Percentiles rank a stretch among this genome's conserved stretches.
Evolutionary conservation across 1,140 invertebrate genomes (phyloP).

Genomic region (Oedothorax gibbosus): DNA sequence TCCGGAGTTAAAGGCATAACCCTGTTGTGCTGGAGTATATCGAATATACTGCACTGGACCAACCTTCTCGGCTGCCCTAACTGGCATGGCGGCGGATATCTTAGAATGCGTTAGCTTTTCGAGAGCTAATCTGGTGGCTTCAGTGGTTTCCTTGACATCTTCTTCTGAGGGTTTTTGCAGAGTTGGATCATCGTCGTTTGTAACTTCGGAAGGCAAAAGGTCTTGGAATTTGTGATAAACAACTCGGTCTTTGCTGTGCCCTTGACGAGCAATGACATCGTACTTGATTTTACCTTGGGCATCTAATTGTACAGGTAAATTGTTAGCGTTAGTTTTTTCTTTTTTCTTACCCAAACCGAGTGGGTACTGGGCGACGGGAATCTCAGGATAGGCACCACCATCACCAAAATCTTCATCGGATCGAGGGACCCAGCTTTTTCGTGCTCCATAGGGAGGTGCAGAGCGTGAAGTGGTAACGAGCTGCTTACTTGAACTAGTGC

Average conservation of each 20-base stretch:
- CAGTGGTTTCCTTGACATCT: conserved; percentile 74
- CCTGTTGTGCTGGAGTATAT: conserved; percentile 98
- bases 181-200: conserved; percentile 89
- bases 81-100: conserved; percentile 91
- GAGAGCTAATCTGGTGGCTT: conserved; percentile 83
- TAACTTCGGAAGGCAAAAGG: conserved; percentile 91
- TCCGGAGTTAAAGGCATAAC: conserved; percentile 93
- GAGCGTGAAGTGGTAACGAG: conserved; percentile 19
- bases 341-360: conserved; percentile 80
- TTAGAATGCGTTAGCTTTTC: conserved; percentile 90
- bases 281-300: conserved; percentile 96
- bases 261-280: conserved; percentile 94
- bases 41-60: conserved; percentile 95
- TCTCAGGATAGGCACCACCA: conserved; percentile 99
- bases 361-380: conserved; percentile 96
- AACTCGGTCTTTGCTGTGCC: conserved; percentile 95
- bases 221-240: conserved; percentile 95
- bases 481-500: conserved; percentile 1
- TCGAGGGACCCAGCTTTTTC: conserved; percentile 94
- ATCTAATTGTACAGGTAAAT: conserved; percentile 93
- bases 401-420: conserved; percentile 83
- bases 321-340: conserved; percentile 79
- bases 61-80: conserved; percentile 88
- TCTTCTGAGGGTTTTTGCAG: conserved; percentile 89
- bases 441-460: conserved; percentile 91